These are phyloP conservation scores for Cataglyphis altisquamis DNA, from an alignment of 2,888 invertebrate genomes.

Conservation along the genomic window DNA sequence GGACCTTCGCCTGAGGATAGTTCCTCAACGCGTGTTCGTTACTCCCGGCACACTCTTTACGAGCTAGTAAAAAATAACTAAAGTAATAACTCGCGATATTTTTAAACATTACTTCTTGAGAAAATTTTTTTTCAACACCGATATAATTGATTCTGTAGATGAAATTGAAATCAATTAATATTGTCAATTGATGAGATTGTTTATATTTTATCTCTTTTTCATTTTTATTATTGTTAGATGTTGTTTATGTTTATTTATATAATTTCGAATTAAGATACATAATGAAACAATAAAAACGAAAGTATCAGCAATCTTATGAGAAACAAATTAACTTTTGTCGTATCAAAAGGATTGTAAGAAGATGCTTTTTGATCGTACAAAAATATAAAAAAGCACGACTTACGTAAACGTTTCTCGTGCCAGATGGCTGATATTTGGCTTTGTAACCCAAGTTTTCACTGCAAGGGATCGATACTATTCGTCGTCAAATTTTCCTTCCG, in stretches of 20 bases:
- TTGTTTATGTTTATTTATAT: background rate
- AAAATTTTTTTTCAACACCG: background rate
- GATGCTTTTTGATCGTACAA: background rate
- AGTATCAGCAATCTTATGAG: background rate
- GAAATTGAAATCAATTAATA: background rate
- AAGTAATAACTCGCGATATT: background rate
- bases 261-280: background rate
- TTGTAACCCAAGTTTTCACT: conserved; percentile 65
- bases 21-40: background rate
- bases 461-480: conserved; percentile 65
- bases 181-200: background rate
- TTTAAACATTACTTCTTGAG: background rate
- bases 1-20: background rate
- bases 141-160: background rate
- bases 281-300: background rate
- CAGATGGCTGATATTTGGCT: conserved; percentile 50
- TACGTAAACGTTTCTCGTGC: conserved; percentile 56
- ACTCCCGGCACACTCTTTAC: background rate
- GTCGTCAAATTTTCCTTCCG: conserved; percentile 68
- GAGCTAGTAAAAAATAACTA: background rate
- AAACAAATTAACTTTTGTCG: background rate
- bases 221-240: background rate
- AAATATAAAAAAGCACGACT: conserved; percentile 9
- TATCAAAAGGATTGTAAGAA: background rate
- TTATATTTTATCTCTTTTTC: background rate